Evolutionary conservation across 1,140 invertebrate species (phyloP), one percentile per base, ranked within the genome.

Genomic region (Popillia japonica): DNA sequence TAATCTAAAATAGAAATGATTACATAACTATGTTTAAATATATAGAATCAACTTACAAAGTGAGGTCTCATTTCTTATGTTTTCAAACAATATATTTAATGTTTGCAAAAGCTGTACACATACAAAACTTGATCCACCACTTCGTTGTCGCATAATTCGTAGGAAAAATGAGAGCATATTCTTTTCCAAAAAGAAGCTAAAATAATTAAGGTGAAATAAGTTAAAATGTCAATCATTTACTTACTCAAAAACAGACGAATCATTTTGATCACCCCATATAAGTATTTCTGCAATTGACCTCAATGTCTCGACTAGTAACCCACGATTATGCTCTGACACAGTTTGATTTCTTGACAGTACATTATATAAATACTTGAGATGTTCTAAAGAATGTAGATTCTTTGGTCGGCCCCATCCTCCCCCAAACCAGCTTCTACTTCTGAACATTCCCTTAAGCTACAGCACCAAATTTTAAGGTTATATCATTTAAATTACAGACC

Each of bases 241-340:
- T 93, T 91, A 99, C 98, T 99, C 98, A 90, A 99, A 99, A 40
- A 99, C 98, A 79, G 96, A 95, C 80, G 96, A 97, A 87, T 99
- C 99, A 93, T 99, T 99, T 89, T 99, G 98, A 89, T 99, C 99
- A 34, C 99, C 98, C 98, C 99, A 99, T 86, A 99, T 99, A 9
- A 99, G 89, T 86, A 99, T 99, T 89, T 99, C 98, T 22, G 98
- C 97, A 84, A 99, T 99, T 48, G 96, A 98, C 81, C 98, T 90
- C 73, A 99, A 88, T 0, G 97, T 99, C 89, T 99, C 98, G 11
- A 99, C 98, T n/a, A 99, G 87, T 14, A 99, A 90, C 34, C 95
- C 94, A 82, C 96, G 91, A 86, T 99, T 99, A 82, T 94, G 93
- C 83, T 99, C 98, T 14, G 95, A 97, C 0, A 99, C 97, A 11